Evolutionary conservation across 2,113 vertebrate genomes (phyloP).

Genomic region (Oceanodroma tethys): DNA sequence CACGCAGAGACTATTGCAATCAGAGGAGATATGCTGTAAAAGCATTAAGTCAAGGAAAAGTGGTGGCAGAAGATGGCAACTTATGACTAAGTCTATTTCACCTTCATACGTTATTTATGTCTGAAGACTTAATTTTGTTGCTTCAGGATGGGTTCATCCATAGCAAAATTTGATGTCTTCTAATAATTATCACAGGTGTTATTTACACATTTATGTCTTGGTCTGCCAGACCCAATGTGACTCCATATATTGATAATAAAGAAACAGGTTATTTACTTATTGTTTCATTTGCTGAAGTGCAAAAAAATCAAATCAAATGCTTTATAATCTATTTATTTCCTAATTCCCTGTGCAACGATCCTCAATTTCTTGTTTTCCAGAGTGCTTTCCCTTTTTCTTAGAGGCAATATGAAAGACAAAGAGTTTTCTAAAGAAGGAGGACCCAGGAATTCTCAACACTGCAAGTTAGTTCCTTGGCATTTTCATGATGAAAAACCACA

Average conservation of each 20-base stretch:
- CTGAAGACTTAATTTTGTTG: background rate
- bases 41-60: background rate
- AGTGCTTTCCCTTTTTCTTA: background rate
- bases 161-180: background rate
- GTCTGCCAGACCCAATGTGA: background rate
- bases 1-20: background rate
- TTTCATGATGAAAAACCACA: constrained; percentile 46
- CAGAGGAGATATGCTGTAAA: background rate
- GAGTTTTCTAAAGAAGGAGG: background rate
- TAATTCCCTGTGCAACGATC: background rate
- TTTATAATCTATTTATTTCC: background rate
- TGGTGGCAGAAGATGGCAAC: background rate
- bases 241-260: background rate
- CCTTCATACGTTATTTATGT: background rate
- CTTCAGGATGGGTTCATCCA: background rate
- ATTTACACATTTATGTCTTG: background rate
- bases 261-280: background rate
- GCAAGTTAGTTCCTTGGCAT: constrained; percentile 16
- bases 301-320: background rate
- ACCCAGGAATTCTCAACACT: background rate
- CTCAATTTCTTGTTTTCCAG: constrained; percentile 54
- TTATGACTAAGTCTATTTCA: background rate
- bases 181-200: background rate
- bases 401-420: background rate
- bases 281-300: background rate